These are phyloP conservation scores for Astropecten irregularis DNA, from an alignment of 53 echinoderm and acorn worm species.

Conservation along the genomic window DNA sequence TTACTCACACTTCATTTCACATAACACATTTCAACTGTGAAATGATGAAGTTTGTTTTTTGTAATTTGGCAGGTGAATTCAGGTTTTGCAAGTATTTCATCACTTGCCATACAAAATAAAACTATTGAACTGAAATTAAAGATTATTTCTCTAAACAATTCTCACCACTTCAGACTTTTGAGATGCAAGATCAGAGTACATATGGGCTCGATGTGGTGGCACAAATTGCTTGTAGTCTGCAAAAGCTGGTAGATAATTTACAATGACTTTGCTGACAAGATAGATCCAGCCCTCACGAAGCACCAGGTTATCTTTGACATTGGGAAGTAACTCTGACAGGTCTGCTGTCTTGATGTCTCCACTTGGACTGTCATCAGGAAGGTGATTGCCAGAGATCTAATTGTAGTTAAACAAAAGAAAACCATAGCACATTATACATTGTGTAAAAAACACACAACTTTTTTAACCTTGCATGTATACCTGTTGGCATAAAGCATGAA, in stretches of 20 bases:
- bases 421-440: no score
- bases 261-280: not conserved
- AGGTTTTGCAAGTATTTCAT: no score
- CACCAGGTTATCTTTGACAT: not conserved
- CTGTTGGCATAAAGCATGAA: no score
- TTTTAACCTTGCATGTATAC: no score
- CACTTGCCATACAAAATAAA: not conserved
- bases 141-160: no score
- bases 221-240: not conserved
- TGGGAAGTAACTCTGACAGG: not conserved
- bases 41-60: not conserved
- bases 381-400: slow-evolving; percentile 27
- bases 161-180: slow-evolving; percentile 36
- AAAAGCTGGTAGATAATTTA: not conserved
- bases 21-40: not conserved
- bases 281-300: slow-evolving; percentile 23
- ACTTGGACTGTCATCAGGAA: not conserved
- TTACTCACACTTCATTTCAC: no score
- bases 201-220: not conserved
- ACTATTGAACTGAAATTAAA: not conserved
- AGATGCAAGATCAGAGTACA: not conserved
- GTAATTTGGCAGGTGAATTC: not conserved
- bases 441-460: no score
- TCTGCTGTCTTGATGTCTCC: not conserved
- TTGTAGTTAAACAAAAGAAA: no score